Evolutionary conservation across 1,140 invertebrate species (phyloP), one percentile per base, ranked within the genome.

Genomic region (Agrypnia vestita): DNA sequence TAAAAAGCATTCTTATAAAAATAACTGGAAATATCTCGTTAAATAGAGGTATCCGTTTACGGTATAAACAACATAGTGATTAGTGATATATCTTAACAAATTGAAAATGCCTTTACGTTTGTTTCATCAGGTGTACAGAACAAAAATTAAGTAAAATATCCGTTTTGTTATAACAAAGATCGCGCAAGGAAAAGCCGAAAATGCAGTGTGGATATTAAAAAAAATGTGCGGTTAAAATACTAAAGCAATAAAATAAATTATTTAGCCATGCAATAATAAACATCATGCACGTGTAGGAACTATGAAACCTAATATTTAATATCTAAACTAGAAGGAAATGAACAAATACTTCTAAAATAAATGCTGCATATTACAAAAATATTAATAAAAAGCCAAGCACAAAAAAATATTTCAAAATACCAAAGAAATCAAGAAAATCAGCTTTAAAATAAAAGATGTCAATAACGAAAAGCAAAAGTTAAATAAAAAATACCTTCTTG

Each of bases 31-130:
- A 53, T 64, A 4, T 64, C 43, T 13, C 51, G 21, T 9, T 25
- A 12, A 64, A 19, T 13, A 64, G 19, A 44, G n/a, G 43, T 64
- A 44, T 64, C 15, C 51, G 1, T 59, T 17, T 59, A 17, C 21
- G 6, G n/a, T 67, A 9, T 67, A 67, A 35, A 35, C 25, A 35
- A 35, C 6, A 17, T 46, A 67, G 62, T 25, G 15, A 71, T 56
- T 55, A 74, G 71, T 74, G 25, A 56, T 74, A 11, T 10, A 21
- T 19, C 9, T 15, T 61, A 56, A 56, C 61, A 47, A 51, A 79
- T 82, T 82, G 80, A 82, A 82, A 82, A 82, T 82, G 80, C 80
- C 80, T 73, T 78, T 76, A 75, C 76, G 77, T 82, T 43, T 76
- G 74, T 79, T 82, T 82, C 77, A 72, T 79, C 76, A 61, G 80